Evolutionary conservation across 1,140 invertebrate species (phyloP), one percentile per base, ranked within the genome.

Genomic region (Philotrypesis tridentata): DNA sequence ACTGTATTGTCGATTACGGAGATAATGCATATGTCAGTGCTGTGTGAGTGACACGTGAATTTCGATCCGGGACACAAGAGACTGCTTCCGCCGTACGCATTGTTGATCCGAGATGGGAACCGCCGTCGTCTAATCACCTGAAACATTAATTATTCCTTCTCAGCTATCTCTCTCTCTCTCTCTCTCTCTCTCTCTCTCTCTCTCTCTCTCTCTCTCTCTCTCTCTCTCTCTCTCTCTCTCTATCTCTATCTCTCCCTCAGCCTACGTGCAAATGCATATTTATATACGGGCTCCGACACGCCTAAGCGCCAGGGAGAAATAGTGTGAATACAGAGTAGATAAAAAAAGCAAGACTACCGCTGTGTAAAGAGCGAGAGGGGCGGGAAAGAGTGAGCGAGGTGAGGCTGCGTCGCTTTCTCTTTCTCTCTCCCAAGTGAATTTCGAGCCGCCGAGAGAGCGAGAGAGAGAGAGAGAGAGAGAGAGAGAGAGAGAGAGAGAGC

Each of bases 381-480:
- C 60, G 33, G 1, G 25, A 40, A 40, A 75, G 33, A 40, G 25
- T 1, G 31, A 76, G 27, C 12, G 40, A 68, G 37, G 76, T 14
- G 63, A 68, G 76, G 40, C 21, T 70, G 76, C 63, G 40, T 40
- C 48, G 21, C 21, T 48, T 48, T 48, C 48, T n/a, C 48, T 55
- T 55, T 21, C 48, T 55, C 48, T 55, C 48, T 82, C 83, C 33
- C 80, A 80, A 83, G 79, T 79, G 83, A 86, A 86, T 84, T 87
- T 88, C 74, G 80, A 80, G 8, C 43, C 12, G 14, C 25, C 81
- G 83, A 79, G n/a, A n/a, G n/a, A n/a, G n/a, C n/a, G n/a, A n/a
- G n/a, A n/a, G n/a, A n/a, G n/a, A n/a, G n/a, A n/a, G n/a, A n/a
- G n/a, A n/a, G n/a, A n/a, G n/a, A n/a, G n/a, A n/a, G n/a, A n/a